Percentiles rank a stretch among this genome's conserved stretches.
phyloP scores from a whole-genome alignment of 2,888 invertebrate genomes.

The Lagria hirta region DNA sequence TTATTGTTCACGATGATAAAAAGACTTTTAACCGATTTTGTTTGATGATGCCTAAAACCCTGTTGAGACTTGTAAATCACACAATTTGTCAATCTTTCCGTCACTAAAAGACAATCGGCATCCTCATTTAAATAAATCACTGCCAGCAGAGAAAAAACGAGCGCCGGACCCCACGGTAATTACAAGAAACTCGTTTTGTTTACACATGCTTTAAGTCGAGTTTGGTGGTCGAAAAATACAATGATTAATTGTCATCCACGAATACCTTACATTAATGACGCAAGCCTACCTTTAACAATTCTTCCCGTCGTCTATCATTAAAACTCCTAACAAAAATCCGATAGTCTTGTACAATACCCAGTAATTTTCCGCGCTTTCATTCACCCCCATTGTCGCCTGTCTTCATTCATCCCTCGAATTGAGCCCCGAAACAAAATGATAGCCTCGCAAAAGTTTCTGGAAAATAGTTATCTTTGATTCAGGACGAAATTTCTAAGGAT shows the following conservation, averaged over 20 bases:
- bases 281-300: slow-evolving; percentile 14
- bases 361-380: slow-evolving; percentile 54
- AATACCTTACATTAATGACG: slow-evolving; percentile 18
- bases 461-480: slow-evolving; percentile 32
- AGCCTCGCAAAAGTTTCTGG: slow-evolving; percentile 45
- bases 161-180: slow-evolving; percentile 18
- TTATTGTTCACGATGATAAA: too few relatives aligned
- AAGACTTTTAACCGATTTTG: too few relatives aligned
- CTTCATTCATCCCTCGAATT: slow-evolving; percentile 45
- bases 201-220: slow-evolving; percentile 26
- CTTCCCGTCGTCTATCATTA: slow-evolving; percentile 8
- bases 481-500: slow-evolving; percentile 38
- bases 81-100: too few relatives aligned
- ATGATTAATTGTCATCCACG: slow-evolving; percentile 30
- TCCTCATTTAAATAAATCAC: slow-evolving; percentile 20
- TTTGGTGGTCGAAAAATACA: slow-evolving; percentile 26
- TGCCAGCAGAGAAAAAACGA: slow-evolving; percentile 4
- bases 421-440: slow-evolving; percentile 51
- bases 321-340: slow-evolving; percentile 47
- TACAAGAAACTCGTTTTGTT: slow-evolving; percentile 29
- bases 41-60: too few relatives aligned
- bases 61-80: too few relatives aligned
- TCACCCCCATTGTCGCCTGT: slow-evolving; percentile 52
- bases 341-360: slow-evolving; percentile 48
- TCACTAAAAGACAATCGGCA: too few relatives aligned